phyloP scores from a whole-genome alignment of 2,113 vertebrate genomes.

The Triplophysa tibetana region DNA sequence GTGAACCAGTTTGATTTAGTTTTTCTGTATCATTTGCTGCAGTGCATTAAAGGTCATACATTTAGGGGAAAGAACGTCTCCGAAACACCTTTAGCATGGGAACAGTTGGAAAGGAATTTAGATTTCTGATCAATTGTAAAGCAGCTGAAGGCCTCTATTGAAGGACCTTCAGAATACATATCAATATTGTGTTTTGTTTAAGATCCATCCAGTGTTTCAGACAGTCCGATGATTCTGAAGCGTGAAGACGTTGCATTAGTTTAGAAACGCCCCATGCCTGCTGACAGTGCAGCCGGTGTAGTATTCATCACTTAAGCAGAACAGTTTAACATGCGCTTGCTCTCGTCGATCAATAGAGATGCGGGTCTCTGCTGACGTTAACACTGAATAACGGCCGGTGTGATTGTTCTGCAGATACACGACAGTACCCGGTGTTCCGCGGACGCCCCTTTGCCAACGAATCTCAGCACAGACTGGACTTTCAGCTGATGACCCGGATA shows the following conservation, averaged over 20 bases:
- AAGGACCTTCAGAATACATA: no score
- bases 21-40: no score
- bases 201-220: no score
- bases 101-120: no score
- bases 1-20: no score
- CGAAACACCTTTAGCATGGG: no score
- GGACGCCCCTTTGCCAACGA: constrained; percentile 97
- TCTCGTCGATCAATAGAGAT: constrained; percentile 78
- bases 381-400: constrained; percentile 79
- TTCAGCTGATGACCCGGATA: constrained; percentile 99
- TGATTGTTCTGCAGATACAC: constrained; percentile 86
- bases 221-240: neutral
- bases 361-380: constrained; percentile 58
- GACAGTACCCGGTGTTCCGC: constrained; percentile 97
- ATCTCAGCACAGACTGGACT: constrained; percentile 97
- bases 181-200: no score
- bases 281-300: constrained; percentile 16
- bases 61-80: no score
- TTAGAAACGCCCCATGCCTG: constrained; percentile 17
- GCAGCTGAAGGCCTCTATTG: no score
- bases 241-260: constrained; percentile 10
- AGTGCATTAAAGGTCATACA: no score
- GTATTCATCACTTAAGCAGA: constrained; percentile 72
- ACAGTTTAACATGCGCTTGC: constrained; percentile 79
- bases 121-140: no score